Evolutionary conservation across 2,113 vertebrate genomes (phyloP).

Genomic region (Pygathrix nemaeus): DNA sequence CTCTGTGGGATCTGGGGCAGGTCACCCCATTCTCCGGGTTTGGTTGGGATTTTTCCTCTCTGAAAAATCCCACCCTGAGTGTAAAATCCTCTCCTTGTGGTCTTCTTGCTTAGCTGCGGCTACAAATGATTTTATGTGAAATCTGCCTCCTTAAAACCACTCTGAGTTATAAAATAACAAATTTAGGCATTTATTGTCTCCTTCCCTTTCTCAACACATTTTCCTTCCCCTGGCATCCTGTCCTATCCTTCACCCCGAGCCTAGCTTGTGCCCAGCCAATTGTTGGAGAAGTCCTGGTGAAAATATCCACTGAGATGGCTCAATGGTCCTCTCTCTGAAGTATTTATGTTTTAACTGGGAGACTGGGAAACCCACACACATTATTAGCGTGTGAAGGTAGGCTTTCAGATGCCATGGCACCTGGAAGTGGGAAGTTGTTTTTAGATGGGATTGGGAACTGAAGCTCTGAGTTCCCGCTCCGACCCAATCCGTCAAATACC

Average conservation of each 20-base stretch:
- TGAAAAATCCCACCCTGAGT: background rate
- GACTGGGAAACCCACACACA: background rate
- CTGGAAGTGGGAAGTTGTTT: background rate
- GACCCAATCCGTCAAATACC: background rate
- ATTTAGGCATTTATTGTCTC: background rate
- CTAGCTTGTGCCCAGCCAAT: background rate
- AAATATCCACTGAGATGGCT: background rate
- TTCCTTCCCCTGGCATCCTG: background rate
- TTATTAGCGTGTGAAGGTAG: rapidly evolving
- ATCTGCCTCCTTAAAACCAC: background rate
- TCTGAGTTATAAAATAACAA: background rate
- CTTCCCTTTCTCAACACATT: background rate
- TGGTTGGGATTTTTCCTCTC: background rate
- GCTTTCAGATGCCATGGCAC: background rate
- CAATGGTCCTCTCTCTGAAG: background rate
- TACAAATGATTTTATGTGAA: background rate
- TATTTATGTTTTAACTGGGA: background rate
- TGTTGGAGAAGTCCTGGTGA: background rate
- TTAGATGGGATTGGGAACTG: background rate
- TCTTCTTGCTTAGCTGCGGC: background rate
- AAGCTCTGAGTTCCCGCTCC: background rate
- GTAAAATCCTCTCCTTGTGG: background rate
- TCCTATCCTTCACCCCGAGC: background rate
- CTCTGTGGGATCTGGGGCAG: background rate
- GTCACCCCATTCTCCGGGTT: background rate